These are phyloP conservation scores for Conistra vaccinii DNA, from an alignment of 2,888 invertebrate genomes.

Conservation along the genomic window DNA sequence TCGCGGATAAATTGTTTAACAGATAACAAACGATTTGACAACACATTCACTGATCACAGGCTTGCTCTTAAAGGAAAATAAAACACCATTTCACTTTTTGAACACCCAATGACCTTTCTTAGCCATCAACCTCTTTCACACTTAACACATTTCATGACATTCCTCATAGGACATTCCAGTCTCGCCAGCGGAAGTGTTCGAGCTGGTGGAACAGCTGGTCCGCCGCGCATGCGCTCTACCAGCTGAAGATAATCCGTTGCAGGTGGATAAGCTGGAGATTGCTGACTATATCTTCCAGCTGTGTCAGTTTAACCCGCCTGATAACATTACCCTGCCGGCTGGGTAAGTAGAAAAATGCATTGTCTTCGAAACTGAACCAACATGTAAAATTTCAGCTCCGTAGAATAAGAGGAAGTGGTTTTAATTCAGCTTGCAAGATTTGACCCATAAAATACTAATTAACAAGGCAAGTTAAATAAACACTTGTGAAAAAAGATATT, in stretches of 20 bases:
- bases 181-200: conserved; percentile 95
- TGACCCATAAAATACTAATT: too few relatives aligned
- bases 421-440: too few relatives aligned
- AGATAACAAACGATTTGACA: background rate
- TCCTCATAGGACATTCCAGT: conserved; percentile 94
- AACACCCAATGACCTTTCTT: background rate
- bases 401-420: too few relatives aligned
- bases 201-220: conserved; percentile 96
- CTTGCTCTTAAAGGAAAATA: background rate
- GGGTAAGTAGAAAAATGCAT: conserved; percentile 89
- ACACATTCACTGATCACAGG: too few relatives aligned
- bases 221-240: conserved; percentile 95
- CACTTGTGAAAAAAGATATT: too few relatives aligned
- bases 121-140: background rate
- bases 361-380: too few relatives aligned
- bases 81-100: background rate
- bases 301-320: conserved; percentile 97
- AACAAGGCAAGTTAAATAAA: too few relatives aligned
- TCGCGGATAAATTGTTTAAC: too few relatives aligned
- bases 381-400: too few relatives aligned
- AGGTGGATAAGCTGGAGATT: conserved; percentile 95
- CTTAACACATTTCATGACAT: background rate
- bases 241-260: conserved; percentile 93
- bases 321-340: conserved; percentile 96
- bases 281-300: conserved; percentile 97